These are phyloP conservation scores for Eupeodes luniger DNA, from an alignment of 2,888 invertebrate genomes.

Conservation along the genomic window DNA sequence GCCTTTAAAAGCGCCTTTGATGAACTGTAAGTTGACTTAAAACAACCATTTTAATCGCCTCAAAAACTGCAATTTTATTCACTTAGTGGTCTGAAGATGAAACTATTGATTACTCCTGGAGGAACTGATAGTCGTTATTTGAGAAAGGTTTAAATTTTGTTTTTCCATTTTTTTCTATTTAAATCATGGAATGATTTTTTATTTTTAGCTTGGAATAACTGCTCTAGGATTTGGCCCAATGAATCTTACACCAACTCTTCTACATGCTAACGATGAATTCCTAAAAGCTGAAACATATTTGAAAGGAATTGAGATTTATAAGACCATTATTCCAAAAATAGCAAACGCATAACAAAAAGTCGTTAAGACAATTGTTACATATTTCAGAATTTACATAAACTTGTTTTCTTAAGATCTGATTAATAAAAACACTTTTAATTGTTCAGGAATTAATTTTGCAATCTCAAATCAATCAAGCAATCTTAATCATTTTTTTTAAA, in stretches of 20 bases:
- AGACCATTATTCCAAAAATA: slow-evolving; percentile 79
- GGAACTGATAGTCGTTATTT: slow-evolving; percentile 17
- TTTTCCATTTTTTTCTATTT: not conserved
- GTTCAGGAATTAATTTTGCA: too few species aligned
- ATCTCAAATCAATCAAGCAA: too few species aligned
- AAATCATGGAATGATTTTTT: not conserved
- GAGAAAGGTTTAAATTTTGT: not conserved
- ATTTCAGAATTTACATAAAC: too few species aligned
- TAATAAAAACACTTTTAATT: too few species aligned
- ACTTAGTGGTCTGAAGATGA: not conserved
- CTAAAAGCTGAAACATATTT: slow-evolving; percentile 91
- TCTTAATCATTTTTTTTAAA: too few species aligned
- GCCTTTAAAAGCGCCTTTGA: slow-evolving; percentile 87
- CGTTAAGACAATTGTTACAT: too few species aligned
- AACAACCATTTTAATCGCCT: not conserved
- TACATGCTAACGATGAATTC: slow-evolving; percentile 96
- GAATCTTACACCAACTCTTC: slow-evolving; percentile 90
- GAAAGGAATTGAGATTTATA: slow-evolving; percentile 91
- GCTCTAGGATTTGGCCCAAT: slow-evolving; percentile 96
- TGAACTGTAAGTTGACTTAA: slow-evolving; percentile 84
- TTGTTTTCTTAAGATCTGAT: too few species aligned
- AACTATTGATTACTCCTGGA: not conserved
- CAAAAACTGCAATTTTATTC: too few species aligned
- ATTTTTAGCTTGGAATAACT: slow-evolving; percentile 88
- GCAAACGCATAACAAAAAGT: slow-evolving; percentile 74